Base-by-base conservation (phyloP, 1,140 invertebrate species). In the Sinonovacula constricta region DNA sequence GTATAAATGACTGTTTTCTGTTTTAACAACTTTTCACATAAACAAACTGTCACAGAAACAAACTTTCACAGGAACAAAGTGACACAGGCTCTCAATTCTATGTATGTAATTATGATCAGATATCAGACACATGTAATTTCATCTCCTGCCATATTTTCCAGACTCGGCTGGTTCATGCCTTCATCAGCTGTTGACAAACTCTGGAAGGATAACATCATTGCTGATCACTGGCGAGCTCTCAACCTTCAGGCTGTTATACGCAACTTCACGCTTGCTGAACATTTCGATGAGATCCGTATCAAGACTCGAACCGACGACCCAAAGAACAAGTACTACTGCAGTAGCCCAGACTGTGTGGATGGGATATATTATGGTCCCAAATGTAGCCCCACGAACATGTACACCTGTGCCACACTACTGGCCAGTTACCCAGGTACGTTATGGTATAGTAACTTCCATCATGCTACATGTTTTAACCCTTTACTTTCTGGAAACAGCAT, bases 101-200 rank as follows among this genome's bases (percentile, higher is more conserved):
- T n/a, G n/a, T n/a, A n/a, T n/a, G n/a, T n/a, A n/a, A n/a, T n/a
- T n/a, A n/a, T n/a, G n/a, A n/a, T n/a, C n/a, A n/a, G n/a, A n/a
- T n/a, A n/a, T n/a, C n/a, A n/a, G n/a, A n/a, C n/a, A n/a, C n/a
- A n/a, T n/a, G n/a, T n/a, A n/a, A n/a, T 14, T 15, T 60, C 14
- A 30, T 26, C 14, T 26, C 3, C n/a, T 51, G 31, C 59, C 26
- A 22, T 67, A 28, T 78, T 7, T 78, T 60, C 4, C 84, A 93
- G 94, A 67, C 95, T 94, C 86, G 94, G 94, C 12, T 95, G 95
- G 95, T 95, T 94, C 83, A 93, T 95, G 68, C 94, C 90, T 3
- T 81, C 85, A 10, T 81, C 77, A 45, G 82, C 83, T 15, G 88
- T 88, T 3, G 80, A 89, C n/a, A 71, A 84, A 26, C 80, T 84